Evolutionary conservation across 1,140 invertebrate genomes (phyloP).

Genomic region (Drosophila rhopaloa): DNA sequence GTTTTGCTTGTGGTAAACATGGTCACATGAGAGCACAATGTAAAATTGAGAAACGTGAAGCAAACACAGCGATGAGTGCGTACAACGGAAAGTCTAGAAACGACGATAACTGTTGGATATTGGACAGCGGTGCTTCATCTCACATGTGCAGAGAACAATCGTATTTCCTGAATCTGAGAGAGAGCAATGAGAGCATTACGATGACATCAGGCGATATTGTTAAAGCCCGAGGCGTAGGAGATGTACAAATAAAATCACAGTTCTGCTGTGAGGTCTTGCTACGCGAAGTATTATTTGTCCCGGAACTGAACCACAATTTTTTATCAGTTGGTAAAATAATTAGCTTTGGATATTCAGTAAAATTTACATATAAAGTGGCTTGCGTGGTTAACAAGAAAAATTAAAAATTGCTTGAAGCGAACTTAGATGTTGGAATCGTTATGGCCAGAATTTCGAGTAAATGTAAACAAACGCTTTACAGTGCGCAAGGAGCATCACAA

Average conservation of each 20-base stretch:
- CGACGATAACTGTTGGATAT: not conserved
- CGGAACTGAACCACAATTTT: slow-evolving; percentile 5
- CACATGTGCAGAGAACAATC: not conserved
- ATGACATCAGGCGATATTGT: not conserved
- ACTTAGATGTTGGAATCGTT: not conserved
- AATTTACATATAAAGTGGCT: not conserved
- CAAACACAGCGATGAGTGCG: not conserved
- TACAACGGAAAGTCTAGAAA: not conserved
- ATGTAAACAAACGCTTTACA: not conserved
- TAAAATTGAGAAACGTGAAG: not conserved
- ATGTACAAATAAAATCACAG: slow-evolving; percentile 1
- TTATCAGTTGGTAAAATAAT: not conserved
- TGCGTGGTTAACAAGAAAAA: not conserved
- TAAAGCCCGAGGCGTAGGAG: not conserved
- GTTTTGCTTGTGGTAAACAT: slow-evolving; percentile 1
- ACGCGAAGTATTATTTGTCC: slow-evolving; percentile 6
- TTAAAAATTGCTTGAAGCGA: not conserved
- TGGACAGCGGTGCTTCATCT: not conserved
- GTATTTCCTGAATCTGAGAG: not conserved
- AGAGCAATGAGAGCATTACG: not conserved
- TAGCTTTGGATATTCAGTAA: not conserved
- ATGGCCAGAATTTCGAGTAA: not conserved
- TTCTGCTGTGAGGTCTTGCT: not conserved
- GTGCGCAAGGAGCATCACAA: not conserved
- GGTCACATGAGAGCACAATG: slow-evolving; percentile 1